A percentile compares a stretch with the other conserved stretches of the same genome.
Evolutionary conservation across 2,113 vertebrate species (phyloP).

Genomic region (Cygnus atratus): DNA sequence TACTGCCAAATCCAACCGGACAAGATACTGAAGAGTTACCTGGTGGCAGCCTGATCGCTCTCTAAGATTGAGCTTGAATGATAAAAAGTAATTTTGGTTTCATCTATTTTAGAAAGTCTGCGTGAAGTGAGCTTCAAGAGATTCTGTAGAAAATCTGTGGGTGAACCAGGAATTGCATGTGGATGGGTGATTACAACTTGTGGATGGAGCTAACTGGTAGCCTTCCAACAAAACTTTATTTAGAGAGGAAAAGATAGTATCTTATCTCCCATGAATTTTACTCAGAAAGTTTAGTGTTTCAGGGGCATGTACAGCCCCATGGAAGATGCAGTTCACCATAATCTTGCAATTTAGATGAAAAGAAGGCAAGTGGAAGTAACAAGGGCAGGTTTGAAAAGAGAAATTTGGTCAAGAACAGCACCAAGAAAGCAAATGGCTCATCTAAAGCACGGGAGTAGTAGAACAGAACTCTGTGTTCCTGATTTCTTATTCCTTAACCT

Average conservation of each 20-base stretch:
- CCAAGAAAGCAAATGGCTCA: not conserved
- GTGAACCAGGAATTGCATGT: not conserved
- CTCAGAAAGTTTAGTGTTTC: not conserved
- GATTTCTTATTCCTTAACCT: not conserved
- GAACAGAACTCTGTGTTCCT: not conserved
- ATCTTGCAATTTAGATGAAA: not conserved
- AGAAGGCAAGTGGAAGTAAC: not conserved
- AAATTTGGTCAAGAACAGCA: not conserved
- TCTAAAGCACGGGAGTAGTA: not conserved
- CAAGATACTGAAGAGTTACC: not conserved
- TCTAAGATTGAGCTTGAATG: rapidly evolving
- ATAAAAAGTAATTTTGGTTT: not conserved
- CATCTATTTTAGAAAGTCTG: not conserved
- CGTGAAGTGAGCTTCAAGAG: not conserved
- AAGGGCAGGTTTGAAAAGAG: not conserved
- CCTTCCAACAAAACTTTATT: not conserved
- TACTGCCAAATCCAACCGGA: not conserved
- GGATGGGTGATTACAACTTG: not conserved
- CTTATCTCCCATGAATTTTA: not conserved
- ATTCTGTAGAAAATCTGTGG: not conserved
- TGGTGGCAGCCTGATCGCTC: not conserved
- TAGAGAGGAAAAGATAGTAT: not conserved
- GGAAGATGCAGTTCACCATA: not conserved
- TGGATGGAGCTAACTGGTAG: not conserved
- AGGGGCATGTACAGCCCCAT: not conserved